phyloP scores from a whole-genome alignment of 1,140 invertebrate species.

The Drosophila tropicalis region DNA sequence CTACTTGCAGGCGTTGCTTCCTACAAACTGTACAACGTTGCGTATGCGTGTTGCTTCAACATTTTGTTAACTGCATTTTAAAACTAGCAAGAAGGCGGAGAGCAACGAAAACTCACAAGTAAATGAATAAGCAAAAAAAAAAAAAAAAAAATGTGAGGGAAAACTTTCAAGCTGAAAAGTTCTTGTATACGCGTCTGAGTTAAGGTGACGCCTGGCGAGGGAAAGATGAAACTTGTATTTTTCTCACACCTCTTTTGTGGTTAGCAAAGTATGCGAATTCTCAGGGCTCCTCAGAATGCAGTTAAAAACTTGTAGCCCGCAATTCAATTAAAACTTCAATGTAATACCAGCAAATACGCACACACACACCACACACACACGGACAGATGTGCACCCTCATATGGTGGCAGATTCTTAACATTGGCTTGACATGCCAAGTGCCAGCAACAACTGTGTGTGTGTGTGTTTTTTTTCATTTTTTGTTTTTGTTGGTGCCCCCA shows the following conservation, averaged over 20 bases:
- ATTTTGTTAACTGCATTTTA: conserved; percentile 45
- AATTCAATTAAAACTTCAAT: conserved; percentile 82
- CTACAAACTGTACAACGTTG: conserved; percentile 22
- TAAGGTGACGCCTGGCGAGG: not conserved
- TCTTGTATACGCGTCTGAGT: conserved; percentile 19
- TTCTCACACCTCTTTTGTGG: conserved; percentile 60
- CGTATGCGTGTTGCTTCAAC: conserved; percentile 27
- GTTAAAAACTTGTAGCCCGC: conserved; percentile 77
- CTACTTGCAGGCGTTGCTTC: conserved; percentile 47
- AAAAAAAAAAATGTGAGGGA: conserved; percentile 44
- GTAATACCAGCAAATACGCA: conserved; percentile 54
- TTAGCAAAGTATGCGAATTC: conserved; percentile 6
- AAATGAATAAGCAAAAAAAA: conserved; percentile 47
- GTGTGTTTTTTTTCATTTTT: conserved; percentile 24
- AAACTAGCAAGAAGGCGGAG: not conserved
- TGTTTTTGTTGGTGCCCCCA: conserved; percentile 29
- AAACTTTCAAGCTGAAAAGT: conserved; percentile 70
- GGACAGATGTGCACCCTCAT: conserved; percentile 17
- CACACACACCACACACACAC: conserved; percentile 22
- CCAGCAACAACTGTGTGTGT: conserved; percentile 38
- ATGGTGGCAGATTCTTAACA: conserved; percentile 39
- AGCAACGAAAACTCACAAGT: conserved; percentile 22
- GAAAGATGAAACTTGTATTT: conserved; percentile 31
- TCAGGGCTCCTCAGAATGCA: conserved; percentile 54
- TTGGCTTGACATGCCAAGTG: conserved; percentile 39